Evolutionary conservation across 2,888 invertebrate genomes (phyloP), one percentile per base, ranked within the genome.

Genomic region (Cephus runcator): DNA sequence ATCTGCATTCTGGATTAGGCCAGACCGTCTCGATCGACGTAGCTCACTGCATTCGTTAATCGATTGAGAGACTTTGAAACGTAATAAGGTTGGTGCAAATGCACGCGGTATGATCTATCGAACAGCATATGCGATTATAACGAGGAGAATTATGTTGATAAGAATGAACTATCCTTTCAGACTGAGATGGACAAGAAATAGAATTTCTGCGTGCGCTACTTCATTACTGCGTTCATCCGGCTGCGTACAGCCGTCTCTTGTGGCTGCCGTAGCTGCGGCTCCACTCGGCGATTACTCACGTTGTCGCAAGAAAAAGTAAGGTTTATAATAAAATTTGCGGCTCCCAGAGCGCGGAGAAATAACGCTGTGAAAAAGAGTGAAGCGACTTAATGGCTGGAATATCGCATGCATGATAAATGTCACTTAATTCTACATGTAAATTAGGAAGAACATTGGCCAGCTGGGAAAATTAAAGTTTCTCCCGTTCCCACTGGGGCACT

Each of bases 351-450:
- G 71, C 35, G 69, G 75, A 79, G 75, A 76, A 73, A 3, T 23
- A 31, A 40, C 23, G 11, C 30, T 77, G 34, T 69, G 69, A 77
- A 79, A n/a, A 31, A 76, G 76, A 34, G 73, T 69, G 35, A 73
- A 73, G 75, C 76, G 77, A 82, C 82, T 84, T 85, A 81, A 80
- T 82, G 81, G 80, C 79, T 77, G 79, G 79, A 83, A 84, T 79
- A 83, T 84, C 83, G 80, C 84, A 80, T 81, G 79, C 79, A 79
- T 82, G 71, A 80, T 77, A 83, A 81, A 84, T 83, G 79, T 81
- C 79, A 79, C 79, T 85, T 84, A 84, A 85, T 84, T 84, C 79
- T 79, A 76, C 75, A 83, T 81, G 80, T 79, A 83, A 83, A 81
- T 81, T 84, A 79, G 77, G 75, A 34, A 69, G 30, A 33, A 69